Conservation (phyloP, 2,113 vertebrate genomes). For the Alethe castanea region DNA sequence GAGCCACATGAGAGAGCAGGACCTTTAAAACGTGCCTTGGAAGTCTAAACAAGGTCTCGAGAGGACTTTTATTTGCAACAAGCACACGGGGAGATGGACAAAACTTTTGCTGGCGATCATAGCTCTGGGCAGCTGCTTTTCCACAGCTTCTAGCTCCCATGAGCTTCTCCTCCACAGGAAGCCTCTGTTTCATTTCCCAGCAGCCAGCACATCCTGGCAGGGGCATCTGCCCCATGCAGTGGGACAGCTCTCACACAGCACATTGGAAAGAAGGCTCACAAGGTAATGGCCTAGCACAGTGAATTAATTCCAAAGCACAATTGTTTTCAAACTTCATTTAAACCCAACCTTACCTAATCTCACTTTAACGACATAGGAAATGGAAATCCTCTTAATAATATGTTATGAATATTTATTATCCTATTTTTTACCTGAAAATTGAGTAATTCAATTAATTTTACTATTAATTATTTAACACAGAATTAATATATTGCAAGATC, state of each 20-base stretch:
- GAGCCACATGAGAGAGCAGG: not conserved
- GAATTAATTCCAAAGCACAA: slow-evolving; percentile 76
- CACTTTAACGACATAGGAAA: slow-evolving; percentile 80
- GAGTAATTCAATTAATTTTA: slow-evolving; percentile 94
- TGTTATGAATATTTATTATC: slow-evolving; percentile 94
- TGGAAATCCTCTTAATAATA: slow-evolving; percentile 83
- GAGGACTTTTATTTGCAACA: not conserved
- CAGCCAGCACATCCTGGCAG: not conserved
- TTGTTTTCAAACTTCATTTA: slow-evolving; percentile 78
- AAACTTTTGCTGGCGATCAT: not conserved
- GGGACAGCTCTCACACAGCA: not conserved
- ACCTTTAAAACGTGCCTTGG: not conserved
- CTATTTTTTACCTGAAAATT: slow-evolving; percentile 84
- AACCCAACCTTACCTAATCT: slow-evolving; percentile 76
- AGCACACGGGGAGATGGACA: not conserved
- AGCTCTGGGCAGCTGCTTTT: not conserved
- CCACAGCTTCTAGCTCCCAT: not conserved
- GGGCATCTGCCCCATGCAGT: not conserved
- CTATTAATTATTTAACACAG: slow-evolving; percentile 91
- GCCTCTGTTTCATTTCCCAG: not conserved
- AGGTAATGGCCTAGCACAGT: slow-evolving; percentile 25
- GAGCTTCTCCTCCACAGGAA: not conserved
- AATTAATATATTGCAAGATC: slow-evolving; percentile 84
- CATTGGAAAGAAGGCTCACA: not conserved
- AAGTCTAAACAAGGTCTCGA: not conserved